These are phyloP conservation scores for Habroteleia sp. DNA, from an alignment of 2,888 invertebrate genomes.

Conservation along the genomic window DNA sequence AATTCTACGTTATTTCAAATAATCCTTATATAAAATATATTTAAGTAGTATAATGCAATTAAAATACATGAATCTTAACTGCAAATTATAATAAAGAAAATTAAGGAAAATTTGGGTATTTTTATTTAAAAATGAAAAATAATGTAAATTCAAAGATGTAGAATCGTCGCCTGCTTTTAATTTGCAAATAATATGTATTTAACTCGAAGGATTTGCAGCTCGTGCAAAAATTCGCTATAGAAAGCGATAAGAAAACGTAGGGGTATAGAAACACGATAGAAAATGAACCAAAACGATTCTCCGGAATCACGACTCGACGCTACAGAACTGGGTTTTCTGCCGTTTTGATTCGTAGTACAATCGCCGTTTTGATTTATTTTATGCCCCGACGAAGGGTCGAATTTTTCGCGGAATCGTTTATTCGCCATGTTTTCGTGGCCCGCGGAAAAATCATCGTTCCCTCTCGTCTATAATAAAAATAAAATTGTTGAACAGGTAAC, in stretches of 20 bases:
- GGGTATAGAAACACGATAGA: slow-evolving; percentile 62
- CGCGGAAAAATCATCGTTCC: slow-evolving; percentile 34
- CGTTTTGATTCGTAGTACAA: slow-evolving; percentile 59
- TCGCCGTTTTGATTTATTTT: slow-evolving; percentile 63
- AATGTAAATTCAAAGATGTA: no score
- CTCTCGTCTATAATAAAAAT: slow-evolving; percentile 12
- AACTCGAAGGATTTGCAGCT: slow-evolving; percentile 40
- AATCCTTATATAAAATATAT: no score
- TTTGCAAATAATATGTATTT: slow-evolving; percentile 59
- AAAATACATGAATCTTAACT: no score
- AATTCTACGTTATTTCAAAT: no score
- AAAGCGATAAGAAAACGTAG: slow-evolving; percentile 63
- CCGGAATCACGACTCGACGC: slow-evolving; percentile 57
- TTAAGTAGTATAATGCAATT: no score
- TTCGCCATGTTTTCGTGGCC: slow-evolving; percentile 47
- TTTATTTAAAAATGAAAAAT: no score
- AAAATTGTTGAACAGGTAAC: slow-evolving; percentile 50
- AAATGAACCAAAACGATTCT: slow-evolving; percentile 53
- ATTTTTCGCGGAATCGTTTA: slow-evolving; percentile 40
- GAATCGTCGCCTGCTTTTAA: no score
- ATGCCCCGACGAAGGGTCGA: slow-evolving; percentile 42
- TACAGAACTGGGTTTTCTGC: slow-evolving; percentile 61
- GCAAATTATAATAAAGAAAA: no score
- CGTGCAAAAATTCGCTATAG: slow-evolving; percentile 50
- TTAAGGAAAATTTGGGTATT: no score